These are phyloP conservation scores for Lepeophtheirus nordmannii DNA, from an alignment of 2,888 invertebrate species.

Conservation along the genomic window DNA sequence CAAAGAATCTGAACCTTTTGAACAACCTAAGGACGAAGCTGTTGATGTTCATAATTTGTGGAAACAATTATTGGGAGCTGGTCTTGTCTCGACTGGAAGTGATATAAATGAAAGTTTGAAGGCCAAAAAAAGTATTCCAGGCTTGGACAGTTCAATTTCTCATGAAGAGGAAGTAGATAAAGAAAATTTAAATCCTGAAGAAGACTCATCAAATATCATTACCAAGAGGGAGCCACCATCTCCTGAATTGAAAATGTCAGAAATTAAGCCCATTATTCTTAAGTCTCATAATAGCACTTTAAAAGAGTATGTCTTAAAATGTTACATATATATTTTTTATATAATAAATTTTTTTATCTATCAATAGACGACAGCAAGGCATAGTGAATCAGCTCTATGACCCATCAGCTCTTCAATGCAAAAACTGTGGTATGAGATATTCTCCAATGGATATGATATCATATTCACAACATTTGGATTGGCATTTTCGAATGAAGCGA, in stretches of 20 bases:
- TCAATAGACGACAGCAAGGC: constrained; percentile 50
- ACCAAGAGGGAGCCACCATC: constrained; percentile 27
- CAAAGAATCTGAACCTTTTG: too few species aligned
- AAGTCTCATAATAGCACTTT: constrained; percentile 14
- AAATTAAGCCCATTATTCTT: background rate
- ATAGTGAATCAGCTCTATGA: constrained; percentile 56
- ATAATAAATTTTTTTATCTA: background rate
- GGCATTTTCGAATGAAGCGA: constrained; percentile 92
- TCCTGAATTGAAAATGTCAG: constrained; percentile 26
- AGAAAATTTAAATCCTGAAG: constrained; percentile 28
- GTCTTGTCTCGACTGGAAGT: constrained; percentile 44
- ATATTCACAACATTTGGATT: constrained; percentile 84
- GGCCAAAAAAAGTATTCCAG: constrained; percentile 21
- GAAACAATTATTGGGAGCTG: constrained; percentile 66
- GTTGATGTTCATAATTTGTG: constrained; percentile 64
- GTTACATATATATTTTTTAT: too few species aligned
- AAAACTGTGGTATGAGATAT: constrained; percentile 86
- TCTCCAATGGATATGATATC: constrained; percentile 71
- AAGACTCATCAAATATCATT: constrained; percentile 27
- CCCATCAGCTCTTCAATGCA: constrained; percentile 69
- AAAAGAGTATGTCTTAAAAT: constrained; percentile 4
- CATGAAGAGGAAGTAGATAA: constrained; percentile 26
- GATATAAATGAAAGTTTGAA: constrained; percentile 25
- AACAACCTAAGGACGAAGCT: too few species aligned
- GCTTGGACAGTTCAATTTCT: constrained; percentile 3